Base-by-base conservation (phyloP, 53 echinoderm and acorn worm species). In the Echinometra lucunter region DNA sequence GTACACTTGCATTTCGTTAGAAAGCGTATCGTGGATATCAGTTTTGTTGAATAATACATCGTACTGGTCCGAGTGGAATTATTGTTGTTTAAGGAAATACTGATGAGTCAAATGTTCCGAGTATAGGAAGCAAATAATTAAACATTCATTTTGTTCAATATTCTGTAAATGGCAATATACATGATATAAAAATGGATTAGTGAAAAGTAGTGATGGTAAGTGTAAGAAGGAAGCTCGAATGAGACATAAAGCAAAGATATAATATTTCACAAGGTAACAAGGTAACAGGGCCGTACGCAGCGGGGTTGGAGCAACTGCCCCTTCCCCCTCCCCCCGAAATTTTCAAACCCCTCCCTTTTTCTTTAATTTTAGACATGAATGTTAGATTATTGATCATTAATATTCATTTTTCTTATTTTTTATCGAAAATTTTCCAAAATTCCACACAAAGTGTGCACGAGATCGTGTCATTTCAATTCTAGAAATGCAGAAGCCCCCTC, bases 11-110 rank as follows among this genome's bases (percentile, higher is more conserved):
- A 85, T 85, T 49, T 85, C 85, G 45, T 85, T 47, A 47, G n/a
- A 28, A 5, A 78, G 38, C 16, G 75, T 12, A 35, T 19, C 2
- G 32, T 72, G 85, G 85, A 85, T 45, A 85, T 85, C 85, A 28
- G 9, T 85, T 45, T n/a, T 49, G n/a, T 28, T 85, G 85, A 85
- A 85, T 85, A 85, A 85, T 85, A 49, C 85, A 85, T 47, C 85
- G 25, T 30, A n/a, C 28, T 13, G n/a, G 45, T 85, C 85, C 19
- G 30, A 85, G 49, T 85, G 45, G 49, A 85, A 28, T 47, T 23
- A 44, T 40, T 81, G 23, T 85, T 49, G 8, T 83, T 85, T 81
- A 6, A 85, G 49, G 21, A 85, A 47, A 85, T 47, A 47, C 45
- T 25, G 2, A 47, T 47, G 35, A 49, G 49, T 19, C 21, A 49